These are phyloP conservation scores for Ganaspis brasiliensis DNA, from an alignment of 2,888 invertebrate species.

Conservation along the genomic window DNA sequence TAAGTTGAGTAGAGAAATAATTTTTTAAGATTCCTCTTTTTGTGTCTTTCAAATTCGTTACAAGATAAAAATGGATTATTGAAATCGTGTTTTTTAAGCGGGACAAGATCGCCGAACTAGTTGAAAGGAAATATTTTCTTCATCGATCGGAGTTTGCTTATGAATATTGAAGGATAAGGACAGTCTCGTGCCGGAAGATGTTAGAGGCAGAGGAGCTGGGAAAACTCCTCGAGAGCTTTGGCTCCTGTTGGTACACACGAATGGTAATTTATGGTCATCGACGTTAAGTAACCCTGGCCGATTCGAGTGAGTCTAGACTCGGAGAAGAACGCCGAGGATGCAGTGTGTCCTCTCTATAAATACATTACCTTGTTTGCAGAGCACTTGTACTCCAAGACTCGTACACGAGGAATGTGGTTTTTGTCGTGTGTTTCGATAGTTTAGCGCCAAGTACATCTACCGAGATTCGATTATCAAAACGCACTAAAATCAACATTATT, in stretches of 20 bases:
- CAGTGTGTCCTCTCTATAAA: slow-evolving; percentile 75
- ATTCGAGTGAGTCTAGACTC: slow-evolving; percentile 65
- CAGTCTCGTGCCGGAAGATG: slow-evolving; percentile 30
- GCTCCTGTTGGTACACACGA: slow-evolving; percentile 50
- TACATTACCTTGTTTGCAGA: slow-evolving; percentile 79
- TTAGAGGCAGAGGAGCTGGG: slow-evolving; percentile 19
- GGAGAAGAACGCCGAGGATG: slow-evolving; percentile 56
- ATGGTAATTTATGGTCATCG: slow-evolving; percentile 61
- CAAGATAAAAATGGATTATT: no score
- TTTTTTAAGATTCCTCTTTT: no score
- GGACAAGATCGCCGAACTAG: no score
- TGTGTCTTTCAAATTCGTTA: no score
- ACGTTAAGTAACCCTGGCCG: slow-evolving; percentile 58
- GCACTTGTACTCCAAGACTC: slow-evolving; percentile 75
- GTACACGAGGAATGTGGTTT: slow-evolving; percentile 74
- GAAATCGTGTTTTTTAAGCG: no score
- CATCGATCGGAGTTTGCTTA: neutral
- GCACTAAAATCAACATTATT: slow-evolving; percentile 23
- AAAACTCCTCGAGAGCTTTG: slow-evolving; percentile 44
- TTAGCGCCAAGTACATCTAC: slow-evolving; percentile 47
- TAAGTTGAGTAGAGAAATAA: no score
- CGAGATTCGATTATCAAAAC: slow-evolving; percentile 31
- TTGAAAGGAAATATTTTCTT: no score
- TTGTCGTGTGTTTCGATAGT: slow-evolving; percentile 68
- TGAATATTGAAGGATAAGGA: neutral